These are phyloP conservation scores for Porites lobata DNA, from an alignment of 92 coral and sea anemone species.

Conservation along the genomic window DNA sequence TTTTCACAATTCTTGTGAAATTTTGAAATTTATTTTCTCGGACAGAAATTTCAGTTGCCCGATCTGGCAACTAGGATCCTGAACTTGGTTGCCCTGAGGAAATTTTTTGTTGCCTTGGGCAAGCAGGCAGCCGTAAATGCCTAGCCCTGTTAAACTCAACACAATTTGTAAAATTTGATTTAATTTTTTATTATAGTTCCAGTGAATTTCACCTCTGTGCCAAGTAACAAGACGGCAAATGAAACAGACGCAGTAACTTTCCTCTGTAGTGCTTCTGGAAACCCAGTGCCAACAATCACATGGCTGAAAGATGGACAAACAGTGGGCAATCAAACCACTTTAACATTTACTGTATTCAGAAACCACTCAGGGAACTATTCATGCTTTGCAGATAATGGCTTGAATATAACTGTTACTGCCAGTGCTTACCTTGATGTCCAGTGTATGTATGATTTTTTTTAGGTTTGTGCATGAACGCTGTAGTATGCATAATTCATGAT, in stretches of 20 bases:
- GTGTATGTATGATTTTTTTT: conserved; percentile 8
- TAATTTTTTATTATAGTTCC: background rate
- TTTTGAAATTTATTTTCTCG: no score
- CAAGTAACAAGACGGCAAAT: conserved; percentile 10
- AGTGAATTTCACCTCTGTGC: background rate
- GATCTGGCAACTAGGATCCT: no score
- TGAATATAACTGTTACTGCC: background rate
- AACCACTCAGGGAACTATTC: conserved; percentile 15
- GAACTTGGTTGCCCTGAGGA: no score
- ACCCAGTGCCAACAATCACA: conserved; percentile 3
- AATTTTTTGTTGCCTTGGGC: no score
- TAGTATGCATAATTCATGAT: no score
- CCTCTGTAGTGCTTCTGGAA: conserved; percentile 10
- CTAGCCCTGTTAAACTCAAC: background rate
- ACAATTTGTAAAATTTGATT: background rate
- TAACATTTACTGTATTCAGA: background rate
- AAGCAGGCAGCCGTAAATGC: no score
- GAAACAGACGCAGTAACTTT: conserved; percentile 6
- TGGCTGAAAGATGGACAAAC: conserved; percentile 23
- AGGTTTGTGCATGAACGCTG: no score
- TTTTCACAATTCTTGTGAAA: no score
- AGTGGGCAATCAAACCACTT: background rate
- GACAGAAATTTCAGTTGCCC: no score
- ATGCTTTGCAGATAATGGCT: conserved; percentile 17
- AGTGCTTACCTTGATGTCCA: conserved; percentile 31